Base-by-base conservation (phyloP, 2,797 vertebrate genomes). In the Coreius guichenoti region DNA sequence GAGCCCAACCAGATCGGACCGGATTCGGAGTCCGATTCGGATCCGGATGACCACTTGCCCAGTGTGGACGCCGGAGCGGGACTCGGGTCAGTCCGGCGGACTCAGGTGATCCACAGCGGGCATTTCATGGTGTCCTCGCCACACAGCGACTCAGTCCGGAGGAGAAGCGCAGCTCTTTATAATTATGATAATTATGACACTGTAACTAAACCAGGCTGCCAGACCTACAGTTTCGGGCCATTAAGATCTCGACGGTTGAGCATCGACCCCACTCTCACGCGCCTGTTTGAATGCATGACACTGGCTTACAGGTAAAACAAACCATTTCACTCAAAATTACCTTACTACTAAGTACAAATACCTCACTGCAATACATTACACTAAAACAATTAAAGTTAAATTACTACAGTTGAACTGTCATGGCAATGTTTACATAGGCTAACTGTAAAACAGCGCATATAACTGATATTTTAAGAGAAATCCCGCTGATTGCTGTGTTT, bases 91-190 rank as follows among this genome's bases (percentile, higher is more conserved):
- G 88, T 93, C 63, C 90, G 91, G 67, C 87, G 93, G 73, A 90
- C 92, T 0, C 98, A 99, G 92, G 97, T 99, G 83, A 99, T 99
- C 92, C 98, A 99, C 94, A 99, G 98, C 77, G 98, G 98, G 0
- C 98, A 99, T 93, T 99, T 99, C 92, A 99, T 99, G 98, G 97
- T 99, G 89, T 99, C 98, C 0, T 98, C 97, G 1, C 98, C 98
- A 0, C 98, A 99, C 95, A 96, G 95, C 56, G 98, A 99, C 92
- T 93, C 94, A 0, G 83, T 92, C 39, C 81, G 95, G 26, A 90
- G 96, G 89, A 94, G 92, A 82, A 94, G 93, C 1, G 88, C 95
- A 39, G 90, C 65, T 0, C 85, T 95, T 7, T 54, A 77, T 56
- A 23, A n/a, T 1, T 31, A 31, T 0, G 90, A 91, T 21, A 90